Percentiles rank a stretch among this genome's conserved stretches.
Evolutionary conservation across 2,113 vertebrate species (phyloP).

Genomic region (Marcusenius ussheri): DNA sequence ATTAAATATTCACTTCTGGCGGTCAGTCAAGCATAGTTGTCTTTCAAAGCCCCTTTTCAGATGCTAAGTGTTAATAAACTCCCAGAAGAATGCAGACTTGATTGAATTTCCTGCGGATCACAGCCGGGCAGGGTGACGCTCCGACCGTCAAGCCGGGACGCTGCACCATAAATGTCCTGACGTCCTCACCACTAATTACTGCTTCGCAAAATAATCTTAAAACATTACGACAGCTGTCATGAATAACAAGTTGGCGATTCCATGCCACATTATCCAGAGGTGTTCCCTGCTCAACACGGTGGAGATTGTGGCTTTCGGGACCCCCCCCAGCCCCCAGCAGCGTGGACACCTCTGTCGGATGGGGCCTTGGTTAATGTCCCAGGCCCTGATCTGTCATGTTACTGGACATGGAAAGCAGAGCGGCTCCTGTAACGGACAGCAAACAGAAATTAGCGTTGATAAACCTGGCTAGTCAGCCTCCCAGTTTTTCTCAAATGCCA

Average conservation of each 20-base stretch:
- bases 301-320: conserved; percentile 57
- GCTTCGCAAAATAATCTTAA: conserved; percentile 68
- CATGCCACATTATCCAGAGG: conserved; percentile 53
- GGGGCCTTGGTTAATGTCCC: conserved; percentile 74
- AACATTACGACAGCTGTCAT: conserved; percentile 70
- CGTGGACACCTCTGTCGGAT: conserved; percentile 72
- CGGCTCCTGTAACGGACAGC: conserved; percentile 69
- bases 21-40: conserved; percentile 46
- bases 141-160: conserved; percentile 57
- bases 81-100: conserved; percentile 52
- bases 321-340: conserved; percentile 59
- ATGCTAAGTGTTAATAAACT: conserved; percentile 61
- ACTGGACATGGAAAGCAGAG: conserved; percentile 70
- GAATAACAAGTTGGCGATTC: conserved; percentile 59
- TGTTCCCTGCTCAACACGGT: conserved; percentile 59
- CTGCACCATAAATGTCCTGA: conserved; percentile 60
- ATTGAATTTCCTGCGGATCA: conserved; percentile 61
- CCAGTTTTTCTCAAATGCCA: conserved; percentile 11
- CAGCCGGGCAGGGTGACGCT: conserved; percentile 45
- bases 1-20: conserved; percentile 51
- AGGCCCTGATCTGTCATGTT: conserved; percentile 70
- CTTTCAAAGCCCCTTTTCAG: conserved; percentile 52
- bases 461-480: conserved; percentile 62
- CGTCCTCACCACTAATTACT: conserved; percentile 66
- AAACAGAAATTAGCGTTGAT: conserved; percentile 73